Base-by-base conservation (phyloP, 2,797 vertebrate species). In the Myioborus melanocephalus region DNA sequence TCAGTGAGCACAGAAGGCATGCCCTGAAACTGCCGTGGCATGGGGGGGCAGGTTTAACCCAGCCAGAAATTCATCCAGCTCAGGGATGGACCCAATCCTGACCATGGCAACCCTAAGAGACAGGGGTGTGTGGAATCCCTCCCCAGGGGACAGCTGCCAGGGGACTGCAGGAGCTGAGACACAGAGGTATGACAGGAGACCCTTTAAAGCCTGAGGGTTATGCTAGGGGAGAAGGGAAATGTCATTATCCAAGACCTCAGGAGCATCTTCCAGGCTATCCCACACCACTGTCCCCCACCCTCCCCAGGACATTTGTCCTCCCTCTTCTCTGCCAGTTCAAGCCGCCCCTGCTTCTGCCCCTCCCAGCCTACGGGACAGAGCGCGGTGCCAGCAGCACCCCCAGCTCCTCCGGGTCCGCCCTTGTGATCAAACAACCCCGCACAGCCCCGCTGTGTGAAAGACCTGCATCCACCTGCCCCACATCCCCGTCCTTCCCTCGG, bases 391-490 rank as follows among this genome's bases (percentile, higher is more conserved):
- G 22, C 30, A 47, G 35, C 82, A 39, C 10, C 44, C 72, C 30
- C 27, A 7, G 7, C 13, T 64, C 39, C 49, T 43, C 49, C 0
- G 1, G 10, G 27, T 27, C 52, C 6, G 50, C 61, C 16, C 2
- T 30, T 14, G 1, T 0, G 16, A 32, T 12, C 34, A 17, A 47
- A 8, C 17, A 11, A 2, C 34, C 22, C 21, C 10, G 14, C 41
- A 44, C 18, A 39, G 24, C 16, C 46, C 14, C 20, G 11, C 41
- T 26, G 32, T 1, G 5, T 8, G 15, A 66, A 52, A 13, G 14
- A 52, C 32, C 35, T 8, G 7, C 35, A 34, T 16, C 30, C 32
- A 32, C 60, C 32, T 39, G 20, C 30, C 26, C 28, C 63, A 10
- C 5, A 1, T 2, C 27, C 43, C 15, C 8, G 8, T 47, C 39